Base-by-base conservation (phyloP, 2,797 vertebrate species). In the Zalophus californianus region DNA sequence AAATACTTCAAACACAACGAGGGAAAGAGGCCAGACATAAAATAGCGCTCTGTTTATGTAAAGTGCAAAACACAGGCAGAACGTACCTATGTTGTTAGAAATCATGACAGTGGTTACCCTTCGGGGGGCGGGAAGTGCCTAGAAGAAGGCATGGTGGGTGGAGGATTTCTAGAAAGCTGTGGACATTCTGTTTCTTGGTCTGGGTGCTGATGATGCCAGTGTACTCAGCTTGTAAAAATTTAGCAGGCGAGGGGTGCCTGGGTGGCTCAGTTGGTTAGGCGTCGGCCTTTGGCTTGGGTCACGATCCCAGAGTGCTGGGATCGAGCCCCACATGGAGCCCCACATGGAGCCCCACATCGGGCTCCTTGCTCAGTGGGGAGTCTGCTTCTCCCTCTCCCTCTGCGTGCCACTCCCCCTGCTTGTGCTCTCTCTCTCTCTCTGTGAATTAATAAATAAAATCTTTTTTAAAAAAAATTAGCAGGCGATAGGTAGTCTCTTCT, bases 51-150 rank as follows among this genome's bases (percentile, higher is more conserved):
- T 5, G 2, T 73, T 77, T 68, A n/a, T 25, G 21, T 44, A 18
- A 84, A 50, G 86, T 90, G 35, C 50, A 62, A 85, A 93, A 35
- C 41, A 48, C 54, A 58, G 60, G n/a, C 73, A 54, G 16, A 64
- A 44, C 5, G 1, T 21, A 60, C 21, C 75, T 12, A 0, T 14
- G 27, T 48, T n/a, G 35, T 52, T 48, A 32, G 91, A 50, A 56
- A 64, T 83, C 85, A 25, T 1, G 4, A 64, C 15, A 1, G 3
- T 9, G 2, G 20, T 48, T 32, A 18, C 44, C 56, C 5, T 3
- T 1, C 38, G 0, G 16, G 3, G 7, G 8, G 58, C 1, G 13
- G n/a, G 32, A 4, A 4, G 58, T 54, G 54, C 58, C 10, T 2
- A 29, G 56, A 58, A 78, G 68, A 86, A 62, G 68, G 12, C 32